A percentile compares a stretch with the other conserved stretches of the same genome.
Conservation (phyloP, 2,888 invertebrate species). For the Drosophila niveifrons region DNA sequence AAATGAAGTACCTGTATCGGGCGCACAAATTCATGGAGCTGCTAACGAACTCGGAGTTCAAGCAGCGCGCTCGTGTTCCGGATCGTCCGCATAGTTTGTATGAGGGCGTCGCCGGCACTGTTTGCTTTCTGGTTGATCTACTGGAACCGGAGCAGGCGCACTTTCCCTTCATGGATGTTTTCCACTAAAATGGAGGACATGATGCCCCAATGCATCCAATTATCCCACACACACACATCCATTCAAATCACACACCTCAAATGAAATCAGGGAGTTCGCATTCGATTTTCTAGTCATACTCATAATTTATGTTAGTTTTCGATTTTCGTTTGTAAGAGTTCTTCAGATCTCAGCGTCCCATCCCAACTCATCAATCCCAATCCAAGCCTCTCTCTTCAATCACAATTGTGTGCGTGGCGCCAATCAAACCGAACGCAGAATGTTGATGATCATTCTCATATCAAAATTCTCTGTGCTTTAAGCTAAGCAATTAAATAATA, state of each 20-base stretch:
- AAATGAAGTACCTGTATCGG: constrained; percentile 90
- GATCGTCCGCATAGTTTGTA: constrained; percentile 93
- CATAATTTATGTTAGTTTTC: constrained; percentile 17
- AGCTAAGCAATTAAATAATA: constrained; percentile 75
- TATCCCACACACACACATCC: neutral
- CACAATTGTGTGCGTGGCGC: constrained; percentile 42
- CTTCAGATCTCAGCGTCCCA: constrained; percentile 30
- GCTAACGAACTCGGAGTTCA: constrained; percentile 89
- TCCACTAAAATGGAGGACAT: constrained; percentile 68
- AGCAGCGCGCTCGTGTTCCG: constrained; percentile 89
- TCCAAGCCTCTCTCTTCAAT: neutral
- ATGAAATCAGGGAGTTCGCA: constrained; percentile 45
- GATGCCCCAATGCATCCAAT: neutral
- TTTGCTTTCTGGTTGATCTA: constrained; percentile 92
- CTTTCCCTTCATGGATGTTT: constrained; percentile 94
- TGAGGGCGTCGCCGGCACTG: constrained; percentile 95
- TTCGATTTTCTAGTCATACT: constrained; percentile 65
- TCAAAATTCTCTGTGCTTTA: constrained; percentile 80
- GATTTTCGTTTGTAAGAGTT: constrained; percentile 16
- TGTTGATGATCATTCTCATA: constrained; percentile 69
- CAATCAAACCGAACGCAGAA: constrained; percentile 60
- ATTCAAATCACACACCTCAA: neutral
- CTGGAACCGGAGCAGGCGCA: constrained; percentile 90
- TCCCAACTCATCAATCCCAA: constrained; percentile 1
- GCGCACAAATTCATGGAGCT: constrained; percentile 92